Evolutionary conservation across 2,888 invertebrate species (phyloP), one percentile per base, ranked within the genome.

Genomic region (Rotaria magnacalcarata): DNA sequence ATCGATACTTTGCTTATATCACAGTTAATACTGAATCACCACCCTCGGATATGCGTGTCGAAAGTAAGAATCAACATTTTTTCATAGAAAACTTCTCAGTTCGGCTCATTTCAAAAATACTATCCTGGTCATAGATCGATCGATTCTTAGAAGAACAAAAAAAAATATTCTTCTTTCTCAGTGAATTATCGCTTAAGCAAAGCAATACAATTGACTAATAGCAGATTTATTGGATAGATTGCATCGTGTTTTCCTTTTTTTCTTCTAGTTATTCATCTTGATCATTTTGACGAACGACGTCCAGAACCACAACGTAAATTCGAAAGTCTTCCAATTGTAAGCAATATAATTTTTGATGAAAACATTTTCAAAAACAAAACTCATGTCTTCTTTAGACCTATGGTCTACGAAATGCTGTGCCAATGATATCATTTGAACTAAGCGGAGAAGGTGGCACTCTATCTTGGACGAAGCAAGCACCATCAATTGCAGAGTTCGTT

Each of bases 1-100:
- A 80, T 80, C 47, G 80, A 47, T 80, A 80, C 47, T 80, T 80
- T 80, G 47, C 80, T 8, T 80, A 80, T n/a, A 80, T 80, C 14
- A 80, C 24, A 14, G 24, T 80, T 24, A 80, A 80, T n/a, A 3
- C 80, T 8, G 80, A 47, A 47, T 24, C 24, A 19, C 80, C 80
- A 80, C 43, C 80, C n/a, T n/a, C 80, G 1, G 80, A 80, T 80
- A 80, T 80, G 24, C 43, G n/a, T 47, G 14, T 80, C 0, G 80
- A 80, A n/a, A 24, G 80, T 80, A n/a, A 24, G 47, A 1, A 19
- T 52, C 34, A 16, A 14, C 34, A 67, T 11, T 41, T 67, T 1
- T 50, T 14, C 8, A 8, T 50, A 11, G 50, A 50, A 50, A 50
- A 50, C 14, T 34, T 34, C 2, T 34, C 34, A 34, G 34, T 34